Evolutionary conservation across 2,797 vertebrate genomes (phyloP), one percentile per base, ranked within the genome.

Genomic region (Anabas testudineus): DNA sequence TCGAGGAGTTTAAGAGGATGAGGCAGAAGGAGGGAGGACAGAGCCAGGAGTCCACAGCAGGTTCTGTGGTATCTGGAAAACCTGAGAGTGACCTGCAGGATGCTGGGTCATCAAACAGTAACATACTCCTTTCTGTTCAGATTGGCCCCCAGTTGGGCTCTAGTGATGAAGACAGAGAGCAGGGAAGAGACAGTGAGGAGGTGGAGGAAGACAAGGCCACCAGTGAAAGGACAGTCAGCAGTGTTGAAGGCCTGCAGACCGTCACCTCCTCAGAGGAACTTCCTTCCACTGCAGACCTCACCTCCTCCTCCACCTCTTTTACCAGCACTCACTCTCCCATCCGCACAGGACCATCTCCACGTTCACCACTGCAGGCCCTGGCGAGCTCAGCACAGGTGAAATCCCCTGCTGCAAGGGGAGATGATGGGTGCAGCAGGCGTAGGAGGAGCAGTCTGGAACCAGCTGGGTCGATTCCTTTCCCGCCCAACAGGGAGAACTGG

Each of bases 1-100:
- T 98, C 68, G 95, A 97, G 86, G 95, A 96, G 78, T 97, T 96
- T 67, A 97, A 96, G 78, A 93, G 76, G 77, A 97, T 97, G 95
- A 95, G 94, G 69, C 93, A 94, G 73, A 90, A 90, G 85, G 91
- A 93, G 80, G 64, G 75, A 37, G 58, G 67, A 43, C 87, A 82
- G 55, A 58, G 63, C 16, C 71, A 67, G 16, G 53, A 70, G 41
- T 62, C 71, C 45, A 60, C 72, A 64, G 65, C 47, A 0, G 77
- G 61, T 78, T 48, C 69, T 76, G 78, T 43, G 59, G 61, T 6
- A 15, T 36, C 67, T 46, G 55, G 15, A 57, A 78, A 59, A 66
- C 45, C 57, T 39, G 64, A 71, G 8, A 15, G 15, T 7, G 26
- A 42, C n/a, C 10, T 39, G 1, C 59, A 76, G 19, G 71, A 62